These are phyloP conservation scores for Tenodera sinensis DNA, from an alignment of 2,888 invertebrate species.

Conservation along the genomic window DNA sequence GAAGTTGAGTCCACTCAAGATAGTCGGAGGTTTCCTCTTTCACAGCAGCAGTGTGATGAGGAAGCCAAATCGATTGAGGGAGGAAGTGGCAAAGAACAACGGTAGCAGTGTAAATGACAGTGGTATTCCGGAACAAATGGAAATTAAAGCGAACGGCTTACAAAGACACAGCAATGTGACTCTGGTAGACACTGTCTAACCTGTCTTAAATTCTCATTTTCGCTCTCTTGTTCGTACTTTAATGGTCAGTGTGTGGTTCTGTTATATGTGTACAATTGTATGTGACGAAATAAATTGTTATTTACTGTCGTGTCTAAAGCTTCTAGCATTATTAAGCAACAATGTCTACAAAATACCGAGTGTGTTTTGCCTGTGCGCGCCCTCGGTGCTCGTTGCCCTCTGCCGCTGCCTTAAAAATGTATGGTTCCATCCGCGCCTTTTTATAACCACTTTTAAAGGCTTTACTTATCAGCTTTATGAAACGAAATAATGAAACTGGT, in stretches of 20 bases:
- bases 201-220: background rate
- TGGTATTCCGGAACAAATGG: background rate
- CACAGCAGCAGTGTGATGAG: slow-evolving; percentile 34
- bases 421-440: too few species aligned
- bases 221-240: background rate
- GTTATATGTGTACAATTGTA: background rate
- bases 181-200: background rate
- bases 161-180: background rate
- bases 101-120: background rate
- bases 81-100: background rate
- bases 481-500: too few species aligned
- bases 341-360: too few species aligned
- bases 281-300: background rate
- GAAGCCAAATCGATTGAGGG: slow-evolving; percentile 32
- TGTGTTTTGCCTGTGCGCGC: too few species aligned
- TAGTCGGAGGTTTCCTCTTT: slow-evolving; percentile 48
- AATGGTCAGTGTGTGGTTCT: background rate
- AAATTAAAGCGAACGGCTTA: background rate
- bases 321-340: too few species aligned
- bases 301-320: background rate
- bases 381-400: too few species aligned
- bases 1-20: slow-evolving; percentile 46
- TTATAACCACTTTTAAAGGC: too few species aligned
- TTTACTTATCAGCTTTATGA: too few species aligned
- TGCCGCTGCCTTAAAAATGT: too few species aligned